Percentiles rank a stretch among this genome's conserved stretches.
phyloP scores from a whole-genome alignment of 2,888 invertebrate species.

The Galerucella nymphaeae region DNA sequence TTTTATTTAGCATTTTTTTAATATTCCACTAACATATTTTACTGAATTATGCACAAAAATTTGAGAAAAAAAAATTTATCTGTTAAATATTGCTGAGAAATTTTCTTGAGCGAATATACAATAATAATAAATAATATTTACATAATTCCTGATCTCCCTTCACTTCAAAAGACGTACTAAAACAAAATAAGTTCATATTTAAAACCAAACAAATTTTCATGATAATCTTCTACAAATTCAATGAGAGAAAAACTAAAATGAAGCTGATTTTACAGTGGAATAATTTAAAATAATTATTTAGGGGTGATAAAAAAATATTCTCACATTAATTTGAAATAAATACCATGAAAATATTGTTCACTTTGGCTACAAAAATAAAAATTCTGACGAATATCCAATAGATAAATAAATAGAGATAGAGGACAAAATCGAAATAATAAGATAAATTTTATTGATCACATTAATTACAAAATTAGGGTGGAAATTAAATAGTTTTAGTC shows the following conservation, averaged over 20 bases:
- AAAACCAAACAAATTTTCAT: slow-evolving; percentile 33
- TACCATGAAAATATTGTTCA: slow-evolving; percentile 28
- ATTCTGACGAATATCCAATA: slow-evolving; percentile 31
- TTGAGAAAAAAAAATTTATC: slow-evolving; percentile 2
- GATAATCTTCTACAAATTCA: background rate
- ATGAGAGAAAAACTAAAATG: background rate
- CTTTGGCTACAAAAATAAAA: slow-evolving; percentile 25
- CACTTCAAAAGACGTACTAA: slow-evolving; percentile 30
- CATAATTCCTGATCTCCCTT: slow-evolving; percentile 36
- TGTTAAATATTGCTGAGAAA: slow-evolving; percentile 21
- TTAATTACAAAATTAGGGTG: slow-evolving; percentile 58
- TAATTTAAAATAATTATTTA: background rate
- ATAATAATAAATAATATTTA: slow-evolving; percentile 49
- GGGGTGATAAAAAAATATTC: background rate
- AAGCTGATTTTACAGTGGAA: background rate
- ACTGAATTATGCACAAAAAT: slow-evolving; percentile 6
- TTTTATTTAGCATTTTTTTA: background rate
- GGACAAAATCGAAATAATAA: slow-evolving; percentile 43
- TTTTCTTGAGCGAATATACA: slow-evolving; percentile 30
- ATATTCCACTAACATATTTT: slow-evolving; percentile 6
- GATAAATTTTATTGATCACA: slow-evolving; percentile 59
- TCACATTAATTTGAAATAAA: background rate
- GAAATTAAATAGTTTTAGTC: slow-evolving; percentile 55
- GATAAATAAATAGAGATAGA: slow-evolving; percentile 37
- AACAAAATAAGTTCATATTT: slow-evolving; percentile 30